Conservation (phyloP, 1,140 invertebrate genomes). For the Theocolax elegans region DNA sequence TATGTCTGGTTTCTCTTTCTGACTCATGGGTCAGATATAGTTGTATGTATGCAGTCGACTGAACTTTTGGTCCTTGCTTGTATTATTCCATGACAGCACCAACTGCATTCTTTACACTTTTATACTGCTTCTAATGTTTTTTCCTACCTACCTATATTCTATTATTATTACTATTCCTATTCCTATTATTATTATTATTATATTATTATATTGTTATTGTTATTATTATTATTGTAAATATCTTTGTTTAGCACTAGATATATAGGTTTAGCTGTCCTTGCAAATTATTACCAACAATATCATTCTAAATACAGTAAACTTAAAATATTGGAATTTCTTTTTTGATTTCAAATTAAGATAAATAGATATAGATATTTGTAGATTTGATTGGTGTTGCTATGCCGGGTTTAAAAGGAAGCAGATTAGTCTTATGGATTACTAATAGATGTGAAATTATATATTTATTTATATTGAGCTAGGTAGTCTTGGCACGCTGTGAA, state of each 20-base stretch:
- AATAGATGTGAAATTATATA: constrained; percentile 31
- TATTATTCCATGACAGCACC: constrained; percentile 32
- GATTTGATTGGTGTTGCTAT: constrained; percentile 39
- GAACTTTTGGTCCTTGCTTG: constrained; percentile 38
- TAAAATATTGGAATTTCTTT: constrained; percentile 42
- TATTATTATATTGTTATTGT: too few species aligned
- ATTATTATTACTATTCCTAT: constrained; percentile 21
- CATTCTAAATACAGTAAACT: constrained; percentile 28
- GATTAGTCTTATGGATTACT: constrained; percentile 27
- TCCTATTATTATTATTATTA: constrained; percentile 37
- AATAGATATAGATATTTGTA: constrained; percentile 42
- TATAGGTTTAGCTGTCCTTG: constrained; percentile 40
- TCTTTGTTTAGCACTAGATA: neutral
- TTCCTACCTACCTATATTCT: constrained; percentile 11
- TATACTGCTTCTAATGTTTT: neutral
- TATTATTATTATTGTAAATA: neutral
- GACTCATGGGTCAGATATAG: constrained; percentile 6
- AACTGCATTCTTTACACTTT: constrained; percentile 18
- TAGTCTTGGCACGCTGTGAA: constrained; percentile 34
- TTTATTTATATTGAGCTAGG: constrained; percentile 38
- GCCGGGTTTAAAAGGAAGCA: constrained; percentile 29
- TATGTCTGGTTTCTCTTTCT: constrained; percentile 43
- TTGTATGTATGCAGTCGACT: constrained; percentile 13
- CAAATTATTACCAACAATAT: constrained; percentile 39
- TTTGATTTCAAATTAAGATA: constrained; percentile 43